Percentiles rank a stretch among this genome's conserved stretches.
Evolutionary conservation across 1,140 invertebrate genomes (phyloP).

Genomic region (Listronotus oregonensis): DNA sequence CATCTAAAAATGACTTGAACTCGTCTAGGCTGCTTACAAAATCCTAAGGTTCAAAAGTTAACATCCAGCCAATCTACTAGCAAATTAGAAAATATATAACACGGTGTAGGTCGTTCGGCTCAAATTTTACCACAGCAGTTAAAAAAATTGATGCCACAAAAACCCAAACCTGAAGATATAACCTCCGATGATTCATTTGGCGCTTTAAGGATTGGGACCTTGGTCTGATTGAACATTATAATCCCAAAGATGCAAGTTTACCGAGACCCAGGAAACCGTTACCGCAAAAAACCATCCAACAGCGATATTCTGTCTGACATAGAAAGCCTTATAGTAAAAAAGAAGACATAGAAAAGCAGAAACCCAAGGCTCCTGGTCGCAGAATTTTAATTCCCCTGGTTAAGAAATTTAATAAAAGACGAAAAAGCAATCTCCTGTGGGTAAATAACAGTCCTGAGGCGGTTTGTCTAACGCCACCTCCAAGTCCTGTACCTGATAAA

Average conservation of each 20-base stretch:
- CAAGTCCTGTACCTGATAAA: constrained; percentile 40
- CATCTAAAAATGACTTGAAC: constrained; percentile 17
- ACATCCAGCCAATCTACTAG: constrained; percentile 40
- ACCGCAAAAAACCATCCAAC: constrained; percentile 26
- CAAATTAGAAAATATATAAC: constrained; percentile 55
- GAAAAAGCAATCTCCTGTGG: constrained; percentile 21
- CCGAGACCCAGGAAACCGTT: constrained; percentile 45
- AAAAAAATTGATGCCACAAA: constrained; percentile 49
- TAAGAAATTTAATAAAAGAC: constrained; percentile 48
- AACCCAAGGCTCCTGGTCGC: constrained; percentile 45
- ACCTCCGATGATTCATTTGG: constrained; percentile 57
- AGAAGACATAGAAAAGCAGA: constrained; percentile 32
- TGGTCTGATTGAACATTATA: constrained; percentile 55
- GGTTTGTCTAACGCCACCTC: constrained; percentile 43
- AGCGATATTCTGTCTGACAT: constrained; percentile 47
- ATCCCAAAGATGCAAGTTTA: constrained; percentile 53
- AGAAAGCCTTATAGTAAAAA: constrained; percentile 49
- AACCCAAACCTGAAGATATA: constrained; percentile 46
- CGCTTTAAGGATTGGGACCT: constrained; percentile 59
- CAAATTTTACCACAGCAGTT: constrained; percentile 54
- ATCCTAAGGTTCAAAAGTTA: constrained; percentile 47
- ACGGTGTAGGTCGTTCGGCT: constrained; percentile 55
- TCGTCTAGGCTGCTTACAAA: constrained; percentile 45
- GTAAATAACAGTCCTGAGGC: constrained; percentile 28
- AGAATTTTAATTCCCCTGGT: constrained; percentile 48